These are phyloP conservation scores for Spodoptera littoralis DNA, from an alignment of 2,888 invertebrate genomes.

Conservation along the genomic window DNA sequence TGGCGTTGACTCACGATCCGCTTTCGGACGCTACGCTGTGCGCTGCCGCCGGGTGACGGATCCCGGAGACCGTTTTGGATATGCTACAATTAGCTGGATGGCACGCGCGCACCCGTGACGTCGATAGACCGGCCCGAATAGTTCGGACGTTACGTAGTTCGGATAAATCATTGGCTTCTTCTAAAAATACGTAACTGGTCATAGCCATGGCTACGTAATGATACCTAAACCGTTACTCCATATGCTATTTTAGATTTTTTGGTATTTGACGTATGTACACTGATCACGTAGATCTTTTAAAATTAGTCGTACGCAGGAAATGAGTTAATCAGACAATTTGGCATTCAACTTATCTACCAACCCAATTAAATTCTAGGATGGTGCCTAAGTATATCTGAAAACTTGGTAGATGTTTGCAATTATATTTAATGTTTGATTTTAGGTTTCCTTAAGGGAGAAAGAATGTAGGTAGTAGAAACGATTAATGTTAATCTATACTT, in stretches of 20 bases:
- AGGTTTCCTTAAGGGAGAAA: no score
- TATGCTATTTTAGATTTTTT: slow-evolving; percentile 60
- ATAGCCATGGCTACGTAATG: slow-evolving; percentile 73
- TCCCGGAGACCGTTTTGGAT: slow-evolving; percentile 82
- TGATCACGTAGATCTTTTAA: slow-evolving; percentile 15
- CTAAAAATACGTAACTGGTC: slow-evolving; percentile 80
- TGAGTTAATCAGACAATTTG: slow-evolving; percentile 1
- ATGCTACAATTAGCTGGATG: slow-evolving; percentile 84
- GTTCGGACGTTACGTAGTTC: slow-evolving; percentile 78
- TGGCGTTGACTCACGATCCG: slow-evolving; percentile 79
- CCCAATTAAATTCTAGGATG: slow-evolving; percentile 23
- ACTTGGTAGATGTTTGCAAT: no score
- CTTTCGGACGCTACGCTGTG: slow-evolving; percentile 71
- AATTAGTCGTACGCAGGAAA: slow-evolving; percentile 19
- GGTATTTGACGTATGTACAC: slow-evolving; percentile 55
- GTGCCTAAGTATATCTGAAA: no score
- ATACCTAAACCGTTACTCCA: slow-evolving; percentile 58
- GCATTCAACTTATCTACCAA: slow-evolving; percentile 16
- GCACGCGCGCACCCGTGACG: slow-evolving; percentile 84
- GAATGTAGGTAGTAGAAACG: no score
- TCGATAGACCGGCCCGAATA: slow-evolving; percentile 76
- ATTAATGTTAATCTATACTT: no score
- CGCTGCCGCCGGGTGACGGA: slow-evolving; percentile 67
- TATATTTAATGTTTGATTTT: no score
- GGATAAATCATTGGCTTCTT: slow-evolving; percentile 77